phyloP scores from a whole-genome alignment of 30 jellyfish, hydroid and myxozoan species.

The Turritopsis dohrnii region DNA sequence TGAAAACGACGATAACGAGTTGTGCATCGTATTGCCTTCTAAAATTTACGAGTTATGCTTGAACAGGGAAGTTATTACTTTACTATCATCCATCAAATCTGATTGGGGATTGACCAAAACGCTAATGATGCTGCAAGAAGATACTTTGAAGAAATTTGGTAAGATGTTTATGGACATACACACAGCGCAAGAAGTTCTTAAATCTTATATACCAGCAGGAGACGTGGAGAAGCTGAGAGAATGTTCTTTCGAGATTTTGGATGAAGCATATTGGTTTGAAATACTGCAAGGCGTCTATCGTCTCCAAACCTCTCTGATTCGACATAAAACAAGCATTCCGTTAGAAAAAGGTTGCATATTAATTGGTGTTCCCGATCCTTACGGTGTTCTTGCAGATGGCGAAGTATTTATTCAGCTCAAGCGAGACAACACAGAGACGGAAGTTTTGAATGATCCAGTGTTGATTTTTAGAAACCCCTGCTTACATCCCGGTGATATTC shows the following conservation, averaged over 20 bases:
- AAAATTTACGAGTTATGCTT: slow-evolving; percentile 28
- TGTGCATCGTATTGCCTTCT: slow-evolving; percentile 45
- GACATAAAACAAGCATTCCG: slow-evolving; percentile 52
- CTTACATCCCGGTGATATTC: slow-evolving; percentile 80
- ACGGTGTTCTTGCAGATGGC: slow-evolving; percentile 46
- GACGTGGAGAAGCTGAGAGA: slow-evolving; percentile 20
- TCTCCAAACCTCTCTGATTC: slow-evolving; percentile 32
- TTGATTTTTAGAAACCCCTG: slow-evolving; percentile 71
- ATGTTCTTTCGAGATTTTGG: slow-evolving; percentile 42
- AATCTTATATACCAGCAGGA: slow-evolving; percentile 36
- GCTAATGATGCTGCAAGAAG: slow-evolving; percentile 45
- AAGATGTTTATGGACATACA: slow-evolving; percentile 35
- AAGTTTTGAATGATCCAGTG: slow-evolving; percentile 37
- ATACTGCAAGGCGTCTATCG: slow-evolving; percentile 59
- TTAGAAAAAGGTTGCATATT: slow-evolving; percentile 52
- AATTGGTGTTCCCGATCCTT: slow-evolving; percentile 76
- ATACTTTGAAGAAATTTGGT: slow-evolving; percentile 45
- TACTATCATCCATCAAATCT: slow-evolving; percentile 40
- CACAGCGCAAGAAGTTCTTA: slow-evolving; percentile 44
- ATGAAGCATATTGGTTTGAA: slow-evolving; percentile 65
- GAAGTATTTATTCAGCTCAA: slow-evolving; percentile 47
- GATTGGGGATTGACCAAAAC: slow-evolving; percentile 39
- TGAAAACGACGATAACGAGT: slow-evolving; percentile 21
- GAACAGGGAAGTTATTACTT: slow-evolving; percentile 72
- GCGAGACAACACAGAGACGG: slow-evolving; percentile 8